These are phyloP conservation scores for Mus spicilegus DNA, from an alignment of 2,113 vertebrate genomes.

Conservation along the genomic window DNA sequence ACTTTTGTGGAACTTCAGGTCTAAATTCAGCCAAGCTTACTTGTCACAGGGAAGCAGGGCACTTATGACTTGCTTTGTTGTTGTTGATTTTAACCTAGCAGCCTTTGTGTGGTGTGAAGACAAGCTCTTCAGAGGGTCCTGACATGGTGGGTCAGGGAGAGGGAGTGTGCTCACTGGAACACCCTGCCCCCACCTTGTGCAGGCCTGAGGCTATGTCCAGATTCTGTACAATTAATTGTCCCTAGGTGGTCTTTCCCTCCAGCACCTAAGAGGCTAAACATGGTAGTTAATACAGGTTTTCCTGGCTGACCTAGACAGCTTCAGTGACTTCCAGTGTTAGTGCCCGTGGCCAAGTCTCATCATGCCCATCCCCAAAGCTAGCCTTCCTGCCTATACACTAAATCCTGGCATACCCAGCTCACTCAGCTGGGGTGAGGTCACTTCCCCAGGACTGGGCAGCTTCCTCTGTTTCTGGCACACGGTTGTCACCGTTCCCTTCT, in stretches of 20 bases:
- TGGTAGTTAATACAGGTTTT: background rate
- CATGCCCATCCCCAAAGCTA: background rate
- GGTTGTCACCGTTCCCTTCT: background rate
- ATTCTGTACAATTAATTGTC: background rate
- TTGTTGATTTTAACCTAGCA: background rate
- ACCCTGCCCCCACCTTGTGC: too few species aligned
- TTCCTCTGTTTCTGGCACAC: background rate
- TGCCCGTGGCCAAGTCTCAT: background rate
- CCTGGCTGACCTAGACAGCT: background rate
- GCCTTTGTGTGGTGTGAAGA: background rate
- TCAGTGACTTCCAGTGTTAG: background rate
- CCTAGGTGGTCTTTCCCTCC: background rate
- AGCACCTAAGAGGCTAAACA: background rate
- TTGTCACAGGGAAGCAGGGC: background rate
- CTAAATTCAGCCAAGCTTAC: background rate
- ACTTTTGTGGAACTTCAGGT: background rate
- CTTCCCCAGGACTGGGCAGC: background rate
- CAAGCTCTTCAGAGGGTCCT: background rate
- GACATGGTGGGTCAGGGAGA: background rate
- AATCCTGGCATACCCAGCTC: background rate
- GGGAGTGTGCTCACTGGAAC: too few species aligned
- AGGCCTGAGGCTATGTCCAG: background rate
- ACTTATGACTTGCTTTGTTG: background rate
- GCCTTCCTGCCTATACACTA: background rate
- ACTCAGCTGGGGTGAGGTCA: background rate